Conservation (phyloP, 2,113 vertebrate genomes). For the Pantherophis guttatus region DNA sequence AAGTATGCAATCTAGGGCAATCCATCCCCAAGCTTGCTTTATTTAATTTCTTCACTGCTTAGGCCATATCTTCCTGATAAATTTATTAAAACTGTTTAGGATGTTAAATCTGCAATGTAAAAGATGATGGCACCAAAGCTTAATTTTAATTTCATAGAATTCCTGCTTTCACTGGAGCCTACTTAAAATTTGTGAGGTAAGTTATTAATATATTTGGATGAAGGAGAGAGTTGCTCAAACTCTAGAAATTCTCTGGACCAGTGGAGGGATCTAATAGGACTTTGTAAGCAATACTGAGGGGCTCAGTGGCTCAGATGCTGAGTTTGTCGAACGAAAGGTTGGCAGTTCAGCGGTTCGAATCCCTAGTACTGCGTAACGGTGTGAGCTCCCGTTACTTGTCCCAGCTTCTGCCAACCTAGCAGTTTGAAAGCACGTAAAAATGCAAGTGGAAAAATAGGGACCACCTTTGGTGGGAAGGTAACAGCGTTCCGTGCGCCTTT, state of each 20-base stretch:
- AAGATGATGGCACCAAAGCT: not conserved
- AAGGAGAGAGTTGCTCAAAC: not conserved
- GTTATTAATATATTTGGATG: not conserved
- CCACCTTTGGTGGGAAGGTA: too few relatives aligned
- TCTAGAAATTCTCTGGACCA: not conserved
- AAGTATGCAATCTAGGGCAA: not conserved
- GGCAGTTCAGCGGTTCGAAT: too few relatives aligned
- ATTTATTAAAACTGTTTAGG: not conserved
- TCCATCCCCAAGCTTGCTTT: not conserved
- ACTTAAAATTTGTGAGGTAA: not conserved
- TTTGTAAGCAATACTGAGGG: too few relatives aligned
- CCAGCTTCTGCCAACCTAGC: too few relatives aligned
- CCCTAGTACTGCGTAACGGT: too few relatives aligned
- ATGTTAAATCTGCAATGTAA: not conserved
- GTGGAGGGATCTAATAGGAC: not conserved
- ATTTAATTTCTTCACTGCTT: not conserved
- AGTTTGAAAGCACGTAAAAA: too few relatives aligned
- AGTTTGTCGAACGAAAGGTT: too few relatives aligned
- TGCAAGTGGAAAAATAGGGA: too few relatives aligned
- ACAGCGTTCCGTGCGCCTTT: too few relatives aligned
- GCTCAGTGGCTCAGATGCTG: too few relatives aligned
- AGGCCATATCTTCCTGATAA: not conserved
- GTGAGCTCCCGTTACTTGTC: too few relatives aligned
- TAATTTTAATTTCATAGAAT: not conserved
- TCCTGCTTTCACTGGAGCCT: not conserved